These are phyloP conservation scores for Drosophila dunni DNA, from an alignment of 1,140 invertebrate genomes.

Conservation along the genomic window DNA sequence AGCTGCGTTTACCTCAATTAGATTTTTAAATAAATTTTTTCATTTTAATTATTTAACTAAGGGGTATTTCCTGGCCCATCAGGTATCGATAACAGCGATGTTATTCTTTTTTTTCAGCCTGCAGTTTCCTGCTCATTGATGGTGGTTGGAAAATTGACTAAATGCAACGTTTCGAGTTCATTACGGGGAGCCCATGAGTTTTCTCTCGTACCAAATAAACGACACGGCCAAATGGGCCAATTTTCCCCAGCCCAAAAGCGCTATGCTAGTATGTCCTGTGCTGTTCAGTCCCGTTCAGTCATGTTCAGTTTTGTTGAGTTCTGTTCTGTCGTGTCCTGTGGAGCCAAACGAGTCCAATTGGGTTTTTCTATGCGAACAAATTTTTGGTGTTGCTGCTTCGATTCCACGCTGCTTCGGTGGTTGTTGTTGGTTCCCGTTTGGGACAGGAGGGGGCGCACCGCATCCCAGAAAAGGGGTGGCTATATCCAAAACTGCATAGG, in stretches of 20 bases:
- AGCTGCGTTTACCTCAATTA: no score
- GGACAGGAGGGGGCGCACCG: conserved; percentile 43
- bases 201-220: conserved; percentile 1
- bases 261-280: not conserved
- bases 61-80: conserved; percentile 3
- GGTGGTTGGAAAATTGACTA: conserved; percentile 75
- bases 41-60: not conserved
- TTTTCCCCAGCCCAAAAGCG: conserved; percentile 53
- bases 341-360: conserved; percentile 54
- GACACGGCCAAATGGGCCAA: conserved; percentile 59
- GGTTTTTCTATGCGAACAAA: conserved; percentile 58
- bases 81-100: not conserved
- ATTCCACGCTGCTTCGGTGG: conserved; percentile 32
- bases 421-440: conserved; percentile 68
- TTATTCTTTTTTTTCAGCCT: conserved; percentile 20
- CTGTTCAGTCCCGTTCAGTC: not conserved
- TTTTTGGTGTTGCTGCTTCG: conserved; percentile 47
- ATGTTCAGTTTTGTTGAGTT: no score
- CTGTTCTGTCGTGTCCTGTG: conserved; percentile 5
- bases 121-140: conserved; percentile 37
- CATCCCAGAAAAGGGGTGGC: conserved; percentile 32
- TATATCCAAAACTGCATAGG: conserved; percentile 56
- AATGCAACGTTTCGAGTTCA: conserved; percentile 70
- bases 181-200: conserved; percentile 39
- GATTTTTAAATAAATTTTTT: no score